These are phyloP conservation scores for Myopa tessellatipennis DNA, from an alignment of 2,888 invertebrate genomes.

Conservation along the genomic window DNA sequence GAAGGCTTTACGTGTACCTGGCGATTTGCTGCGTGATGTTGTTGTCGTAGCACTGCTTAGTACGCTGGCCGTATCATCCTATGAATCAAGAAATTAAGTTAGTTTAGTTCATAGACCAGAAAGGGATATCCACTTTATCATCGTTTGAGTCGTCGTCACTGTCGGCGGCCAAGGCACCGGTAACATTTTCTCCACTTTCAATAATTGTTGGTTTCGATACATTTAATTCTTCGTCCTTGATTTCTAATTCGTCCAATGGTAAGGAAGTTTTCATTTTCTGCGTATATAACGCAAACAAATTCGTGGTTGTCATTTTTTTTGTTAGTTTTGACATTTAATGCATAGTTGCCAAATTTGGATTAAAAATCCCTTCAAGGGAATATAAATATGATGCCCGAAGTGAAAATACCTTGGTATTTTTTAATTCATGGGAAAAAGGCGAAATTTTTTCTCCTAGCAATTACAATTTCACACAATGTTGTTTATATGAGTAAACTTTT, in stretches of 20 bases:
- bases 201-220: background rate
- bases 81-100: background rate
- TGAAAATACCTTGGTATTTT: too few species aligned
- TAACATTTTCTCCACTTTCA: slow-evolving; percentile 1
- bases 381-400: too few species aligned
- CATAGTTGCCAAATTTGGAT: too few species aligned
- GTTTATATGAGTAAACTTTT: too few species aligned
- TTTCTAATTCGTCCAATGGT: slow-evolving; percentile 2
- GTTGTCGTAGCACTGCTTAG: slow-evolving; percentile 85
- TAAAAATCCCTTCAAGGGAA: too few species aligned
- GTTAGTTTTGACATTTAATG: too few species aligned
- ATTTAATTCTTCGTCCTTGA: slow-evolving; percentile 4
- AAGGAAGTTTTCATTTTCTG: slow-evolving; percentile 6
- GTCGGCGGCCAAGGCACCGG: background rate
- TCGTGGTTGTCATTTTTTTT: too few species aligned
- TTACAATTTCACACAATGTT: too few species aligned
- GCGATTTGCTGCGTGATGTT: slow-evolving; percentile 84
- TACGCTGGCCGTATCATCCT: slow-evolving; percentile 82
- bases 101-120: background rate
- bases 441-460: too few species aligned
- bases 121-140: slow-evolving; percentile 22
- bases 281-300: too few species aligned
- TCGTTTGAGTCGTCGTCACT: slow-evolving; percentile 32
- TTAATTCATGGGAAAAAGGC: too few species aligned
- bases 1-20: slow-evolving; percentile 74